phyloP scores from a whole-genome alignment of 2,797 vertebrate genomes.

The Parauchenoglanis punctatus region DNA sequence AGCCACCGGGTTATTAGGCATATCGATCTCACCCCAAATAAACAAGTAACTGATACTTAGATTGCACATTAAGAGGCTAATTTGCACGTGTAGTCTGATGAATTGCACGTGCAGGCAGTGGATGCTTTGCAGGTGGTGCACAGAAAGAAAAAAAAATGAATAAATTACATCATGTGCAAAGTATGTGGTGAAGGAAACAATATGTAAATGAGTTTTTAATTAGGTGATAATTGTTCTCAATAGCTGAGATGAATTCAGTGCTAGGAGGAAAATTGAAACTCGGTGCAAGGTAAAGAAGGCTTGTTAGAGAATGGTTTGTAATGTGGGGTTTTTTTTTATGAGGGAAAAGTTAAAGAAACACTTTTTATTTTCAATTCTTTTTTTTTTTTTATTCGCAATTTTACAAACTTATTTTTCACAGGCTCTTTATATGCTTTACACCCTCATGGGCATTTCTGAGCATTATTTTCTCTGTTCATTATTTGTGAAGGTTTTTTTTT shows the following conservation, averaged over 20 bases:
- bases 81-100: background rate
- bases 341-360: background rate
- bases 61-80: background rate
- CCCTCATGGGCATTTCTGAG: no score
- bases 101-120: background rate
- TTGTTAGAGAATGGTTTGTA: background rate
- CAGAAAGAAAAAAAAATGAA: background rate
- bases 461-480: background rate
- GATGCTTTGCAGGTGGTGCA: background rate
- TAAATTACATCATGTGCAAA: background rate
- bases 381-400: no score
- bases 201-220: background rate
- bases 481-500: no score
- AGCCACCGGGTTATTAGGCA: background rate
- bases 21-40: background rate
- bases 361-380: no score
- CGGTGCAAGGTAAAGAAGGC: background rate
- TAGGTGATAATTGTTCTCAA: background rate
- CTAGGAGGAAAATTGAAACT: background rate
- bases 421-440: background rate
- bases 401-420: background rate
- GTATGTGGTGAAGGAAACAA: background rate
- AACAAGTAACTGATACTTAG: background rate
- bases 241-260: background rate
- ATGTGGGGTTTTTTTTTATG: background rate